A percentile compares a stretch with the other conserved stretches of the same genome.
Evolutionary conservation across 1,140 invertebrate species (phyloP).

Genomic region (Trichonephila clavata): DNA sequence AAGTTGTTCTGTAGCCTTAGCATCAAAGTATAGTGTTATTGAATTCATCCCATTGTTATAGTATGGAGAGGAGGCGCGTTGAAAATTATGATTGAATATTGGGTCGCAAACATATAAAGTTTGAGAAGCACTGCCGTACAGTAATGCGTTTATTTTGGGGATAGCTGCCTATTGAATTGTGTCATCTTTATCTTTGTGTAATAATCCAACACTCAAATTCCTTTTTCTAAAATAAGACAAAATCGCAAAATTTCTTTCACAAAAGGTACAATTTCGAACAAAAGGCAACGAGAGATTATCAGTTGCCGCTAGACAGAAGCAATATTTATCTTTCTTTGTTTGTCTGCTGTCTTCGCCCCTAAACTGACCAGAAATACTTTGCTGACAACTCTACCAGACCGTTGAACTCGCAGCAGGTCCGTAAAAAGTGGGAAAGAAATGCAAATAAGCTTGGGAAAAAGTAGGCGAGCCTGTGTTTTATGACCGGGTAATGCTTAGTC

Average conservation of each 20-base stretch:
- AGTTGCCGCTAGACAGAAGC: not conserved
- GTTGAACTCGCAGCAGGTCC: not conserved
- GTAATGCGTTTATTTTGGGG: too few species aligned
- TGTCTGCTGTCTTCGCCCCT: not conserved
- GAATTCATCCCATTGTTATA: too few species aligned
- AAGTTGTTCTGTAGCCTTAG: too few species aligned
- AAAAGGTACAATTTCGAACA: not conserved
- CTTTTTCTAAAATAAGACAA: too few species aligned
- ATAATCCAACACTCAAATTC: too few species aligned
- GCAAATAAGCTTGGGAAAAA: constrained; percentile 10
- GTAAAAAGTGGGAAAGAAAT: not conserved
- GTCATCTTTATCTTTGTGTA: too few species aligned
- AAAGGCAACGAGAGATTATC: not conserved
- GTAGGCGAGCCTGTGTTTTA: constrained; percentile 19
- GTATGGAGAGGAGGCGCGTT: too few species aligned
- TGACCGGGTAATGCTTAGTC: not conserved
- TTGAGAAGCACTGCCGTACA: too few species aligned
- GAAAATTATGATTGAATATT: too few species aligned
- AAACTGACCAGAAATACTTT: constrained; percentile 19
- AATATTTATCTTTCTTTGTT: constrained; percentile 27
- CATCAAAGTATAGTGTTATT: too few species aligned
- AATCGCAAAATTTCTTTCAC: not conserved
- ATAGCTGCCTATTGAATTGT: too few species aligned
- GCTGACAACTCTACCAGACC: not conserved
- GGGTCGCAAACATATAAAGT: too few species aligned